phyloP scores from a whole-genome alignment of 1,140 invertebrate species.

The Sitobion miscanthi region DNA sequence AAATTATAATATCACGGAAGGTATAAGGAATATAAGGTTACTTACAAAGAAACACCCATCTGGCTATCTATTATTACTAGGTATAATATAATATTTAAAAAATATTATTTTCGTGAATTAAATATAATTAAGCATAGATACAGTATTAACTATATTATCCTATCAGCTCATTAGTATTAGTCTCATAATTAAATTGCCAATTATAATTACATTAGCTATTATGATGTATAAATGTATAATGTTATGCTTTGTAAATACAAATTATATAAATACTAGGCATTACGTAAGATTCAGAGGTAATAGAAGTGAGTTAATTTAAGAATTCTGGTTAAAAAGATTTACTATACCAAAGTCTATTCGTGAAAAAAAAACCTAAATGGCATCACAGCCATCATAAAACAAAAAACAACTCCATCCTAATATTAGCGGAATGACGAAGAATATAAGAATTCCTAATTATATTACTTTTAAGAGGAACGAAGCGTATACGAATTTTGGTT shows the following conservation, averaged over 20 bases:
- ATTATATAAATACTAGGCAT: background rate
- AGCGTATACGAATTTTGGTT: background rate
- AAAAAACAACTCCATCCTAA: no score
- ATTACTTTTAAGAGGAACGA: background rate
- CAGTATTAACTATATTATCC: background rate
- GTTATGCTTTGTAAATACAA: background rate
- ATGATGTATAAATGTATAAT: background rate
- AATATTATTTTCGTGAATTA: background rate
- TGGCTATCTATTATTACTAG: no score
- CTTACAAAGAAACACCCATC: no score
- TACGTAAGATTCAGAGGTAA: background rate
- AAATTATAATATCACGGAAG: no score
- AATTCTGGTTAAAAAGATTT: background rate
- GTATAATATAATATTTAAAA: no score
- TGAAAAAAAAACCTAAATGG: no score
- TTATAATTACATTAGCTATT: background rate
- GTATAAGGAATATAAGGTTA: no score
- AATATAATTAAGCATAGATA: background rate
- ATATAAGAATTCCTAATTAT: background rate
- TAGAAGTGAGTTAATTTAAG: background rate
- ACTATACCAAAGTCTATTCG: background rate
- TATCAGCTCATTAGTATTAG: background rate
- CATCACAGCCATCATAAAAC: no score
- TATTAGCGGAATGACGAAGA: background rate
- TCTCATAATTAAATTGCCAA: background rate